These are phyloP conservation scores for Anser brachyrhynchus DNA, from an alignment of 2,113 vertebrate species.

Conservation along the genomic window DNA sequence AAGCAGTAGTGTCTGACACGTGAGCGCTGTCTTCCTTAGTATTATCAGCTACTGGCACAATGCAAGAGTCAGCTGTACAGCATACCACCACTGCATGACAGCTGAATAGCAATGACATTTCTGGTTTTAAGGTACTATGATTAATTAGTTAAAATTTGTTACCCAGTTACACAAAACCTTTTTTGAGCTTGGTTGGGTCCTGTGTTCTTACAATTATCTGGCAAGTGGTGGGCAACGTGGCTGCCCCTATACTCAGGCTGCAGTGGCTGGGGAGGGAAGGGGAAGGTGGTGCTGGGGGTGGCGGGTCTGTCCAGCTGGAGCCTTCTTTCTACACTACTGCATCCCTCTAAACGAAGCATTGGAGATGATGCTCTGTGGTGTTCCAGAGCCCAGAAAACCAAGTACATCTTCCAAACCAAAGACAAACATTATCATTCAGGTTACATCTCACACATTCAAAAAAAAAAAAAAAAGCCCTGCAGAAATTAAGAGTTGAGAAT, in stretches of 20 bases:
- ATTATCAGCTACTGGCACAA: accelerated
- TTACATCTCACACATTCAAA: background rate
- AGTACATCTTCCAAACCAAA: background rate
- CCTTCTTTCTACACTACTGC: background rate
- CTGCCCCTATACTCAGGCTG: accelerated
- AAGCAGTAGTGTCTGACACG: background rate
- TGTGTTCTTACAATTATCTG: background rate
- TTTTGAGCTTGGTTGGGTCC: background rate
- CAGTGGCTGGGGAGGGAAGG: background rate
- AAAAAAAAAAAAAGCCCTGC: background rate
- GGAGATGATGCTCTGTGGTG: background rate
- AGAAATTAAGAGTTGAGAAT: background rate
- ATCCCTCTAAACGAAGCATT: background rate
- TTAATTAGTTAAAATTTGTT: background rate
- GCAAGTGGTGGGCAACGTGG: accelerated
- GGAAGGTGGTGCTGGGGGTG: accelerated
- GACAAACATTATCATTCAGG: background rate
- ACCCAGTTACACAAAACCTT: background rate
- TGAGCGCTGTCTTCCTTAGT: background rate
- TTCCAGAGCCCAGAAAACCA: background rate
- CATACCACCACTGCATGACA: background rate
- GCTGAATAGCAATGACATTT: background rate
- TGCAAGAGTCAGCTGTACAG: background rate
- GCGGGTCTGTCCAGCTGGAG: background rate
- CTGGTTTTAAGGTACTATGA: background rate